Evolutionary conservation across 2,113 vertebrate species (phyloP).

Genomic region (Cyprinodon brontotheroides): DNA sequence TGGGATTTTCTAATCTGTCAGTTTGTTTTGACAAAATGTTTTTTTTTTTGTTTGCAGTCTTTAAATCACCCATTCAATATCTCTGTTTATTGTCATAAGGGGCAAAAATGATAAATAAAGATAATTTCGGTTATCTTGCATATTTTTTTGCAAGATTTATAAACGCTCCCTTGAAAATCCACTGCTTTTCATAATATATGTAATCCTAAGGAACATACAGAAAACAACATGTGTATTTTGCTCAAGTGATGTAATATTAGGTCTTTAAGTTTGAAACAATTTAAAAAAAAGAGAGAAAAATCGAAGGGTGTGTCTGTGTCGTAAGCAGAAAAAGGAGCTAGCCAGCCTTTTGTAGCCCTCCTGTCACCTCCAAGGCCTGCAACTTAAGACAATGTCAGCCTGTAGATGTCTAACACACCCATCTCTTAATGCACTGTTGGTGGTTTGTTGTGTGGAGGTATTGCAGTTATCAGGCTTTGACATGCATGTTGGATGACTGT

Average conservation of each 20-base stretch:
- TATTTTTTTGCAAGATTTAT: not conserved
- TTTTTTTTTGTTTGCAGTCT: too few relatives aligned
- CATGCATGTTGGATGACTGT: slow-evolving; percentile 8
- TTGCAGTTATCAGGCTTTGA: slow-evolving; percentile 1
- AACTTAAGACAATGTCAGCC: not conserved
- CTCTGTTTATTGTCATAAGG: not conserved
- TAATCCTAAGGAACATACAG: too few relatives aligned
- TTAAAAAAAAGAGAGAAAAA: not conserved
- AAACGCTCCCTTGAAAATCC: not conserved
- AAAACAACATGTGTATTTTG: too few relatives aligned
- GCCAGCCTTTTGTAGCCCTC: not conserved
- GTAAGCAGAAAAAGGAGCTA: slow-evolving; percentile 1
- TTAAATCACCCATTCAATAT: too few relatives aligned
- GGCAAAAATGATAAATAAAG: not conserved
- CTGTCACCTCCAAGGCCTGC: not conserved
- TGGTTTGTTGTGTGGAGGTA: not conserved
- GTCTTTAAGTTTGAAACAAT: not conserved
- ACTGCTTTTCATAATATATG: not conserved
- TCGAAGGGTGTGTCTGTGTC: not conserved
- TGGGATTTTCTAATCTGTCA: not conserved
- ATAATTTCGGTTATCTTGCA: too few relatives aligned
- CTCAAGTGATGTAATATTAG: slow-evolving; percentile 10
- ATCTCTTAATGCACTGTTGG: slow-evolving; percentile 10
- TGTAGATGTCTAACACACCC: slow-evolving; percentile 5
- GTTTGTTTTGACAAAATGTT: not conserved